Conservation (phyloP, 2,113 vertebrate genomes). For the Pelvicachromis taeniatus region DNA sequence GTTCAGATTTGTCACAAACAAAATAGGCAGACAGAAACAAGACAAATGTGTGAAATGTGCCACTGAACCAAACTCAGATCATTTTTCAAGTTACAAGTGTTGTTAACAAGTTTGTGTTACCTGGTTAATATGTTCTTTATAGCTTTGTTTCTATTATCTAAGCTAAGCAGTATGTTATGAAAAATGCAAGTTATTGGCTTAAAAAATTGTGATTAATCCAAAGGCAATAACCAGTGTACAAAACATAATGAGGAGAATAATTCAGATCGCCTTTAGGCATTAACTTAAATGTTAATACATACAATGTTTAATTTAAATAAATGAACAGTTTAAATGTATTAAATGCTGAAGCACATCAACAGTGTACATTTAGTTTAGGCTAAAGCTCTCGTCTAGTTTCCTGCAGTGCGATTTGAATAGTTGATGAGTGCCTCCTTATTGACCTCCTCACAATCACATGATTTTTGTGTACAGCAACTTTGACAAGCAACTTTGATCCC, state of each 20-base stretch:
- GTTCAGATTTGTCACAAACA: background rate
- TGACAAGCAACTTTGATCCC: background rate
- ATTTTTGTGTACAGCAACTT: background rate
- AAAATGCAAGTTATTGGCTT: background rate
- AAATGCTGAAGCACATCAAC: background rate
- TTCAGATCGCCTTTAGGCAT: background rate
- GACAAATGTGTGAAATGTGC: background rate
- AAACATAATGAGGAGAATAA: background rate
- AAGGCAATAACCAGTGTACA: background rate
- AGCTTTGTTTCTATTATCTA: background rate
- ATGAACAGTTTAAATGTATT: background rate
- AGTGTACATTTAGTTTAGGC: background rate
- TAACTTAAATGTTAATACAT: background rate
- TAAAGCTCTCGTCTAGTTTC: background rate
- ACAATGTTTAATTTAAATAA: background rate
- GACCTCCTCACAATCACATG: background rate
- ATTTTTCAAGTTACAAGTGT: background rate
- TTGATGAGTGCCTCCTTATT: background rate
- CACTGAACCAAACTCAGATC: background rate
- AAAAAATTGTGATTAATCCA: background rate
- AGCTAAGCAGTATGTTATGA: background rate
- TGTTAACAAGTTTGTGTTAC: too few species aligned
- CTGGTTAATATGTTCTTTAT: background rate
- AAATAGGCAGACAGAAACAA: background rate
- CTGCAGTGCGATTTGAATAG: background rate